Evolutionary conservation across 2,888 invertebrate species (phyloP).

Genomic region (Dichetophora obliterata): DNA sequence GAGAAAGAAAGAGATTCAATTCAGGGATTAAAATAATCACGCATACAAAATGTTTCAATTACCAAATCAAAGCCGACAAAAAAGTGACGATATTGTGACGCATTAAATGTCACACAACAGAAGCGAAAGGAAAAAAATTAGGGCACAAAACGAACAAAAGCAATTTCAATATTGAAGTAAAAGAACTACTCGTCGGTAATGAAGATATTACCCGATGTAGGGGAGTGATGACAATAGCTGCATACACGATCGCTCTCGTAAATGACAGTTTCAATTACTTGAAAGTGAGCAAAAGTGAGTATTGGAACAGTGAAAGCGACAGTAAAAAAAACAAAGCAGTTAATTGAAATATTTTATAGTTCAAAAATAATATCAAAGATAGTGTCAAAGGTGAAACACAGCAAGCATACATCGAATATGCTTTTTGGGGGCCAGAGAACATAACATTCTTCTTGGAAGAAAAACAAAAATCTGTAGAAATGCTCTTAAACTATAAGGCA

Average conservation of each 20-base stretch:
- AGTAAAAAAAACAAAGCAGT: neutral
- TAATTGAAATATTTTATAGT: neutral
- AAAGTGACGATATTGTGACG: conserved; percentile 3
- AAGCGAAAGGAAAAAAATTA: neutral
- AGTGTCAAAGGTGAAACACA: neutral
- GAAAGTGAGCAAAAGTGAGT: neutral
- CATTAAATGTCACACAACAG: conserved; percentile 5
- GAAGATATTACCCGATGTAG: neutral
- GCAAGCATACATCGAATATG: too few species aligned
- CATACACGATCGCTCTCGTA: too few species aligned
- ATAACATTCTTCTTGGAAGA: too few species aligned
- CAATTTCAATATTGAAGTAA: conserved; percentile 8
- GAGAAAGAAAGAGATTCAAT: neutral
- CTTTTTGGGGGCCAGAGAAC: too few species aligned
- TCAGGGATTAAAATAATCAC: conserved; percentile 23
- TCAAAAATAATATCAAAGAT: neutral
- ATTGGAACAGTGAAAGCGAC: neutral
- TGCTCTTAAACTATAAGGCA: too few species aligned
- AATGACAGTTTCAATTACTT: conserved; percentile 15
- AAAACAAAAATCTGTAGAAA: too few species aligned
- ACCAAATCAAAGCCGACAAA: conserved; percentile 16
- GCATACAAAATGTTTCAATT: conserved; percentile 33
- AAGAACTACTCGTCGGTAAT: neutral
- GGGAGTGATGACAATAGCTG: too few species aligned
- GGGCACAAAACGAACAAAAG: neutral